These are phyloP conservation scores for Zaprionus vittiger DNA, from an alignment of 1,140 invertebrate genomes.

Conservation along the genomic window DNA sequence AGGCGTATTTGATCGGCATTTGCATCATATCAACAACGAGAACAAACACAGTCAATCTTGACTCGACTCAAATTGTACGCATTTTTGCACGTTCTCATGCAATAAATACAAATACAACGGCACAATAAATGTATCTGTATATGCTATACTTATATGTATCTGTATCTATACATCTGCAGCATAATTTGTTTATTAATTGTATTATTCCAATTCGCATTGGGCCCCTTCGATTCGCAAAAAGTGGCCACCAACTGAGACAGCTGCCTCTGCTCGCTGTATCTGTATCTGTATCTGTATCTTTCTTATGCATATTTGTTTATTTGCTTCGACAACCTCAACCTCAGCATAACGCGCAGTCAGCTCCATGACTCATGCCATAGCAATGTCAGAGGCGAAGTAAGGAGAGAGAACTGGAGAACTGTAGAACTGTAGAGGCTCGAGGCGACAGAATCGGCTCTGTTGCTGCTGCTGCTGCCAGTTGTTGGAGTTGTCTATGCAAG, in stretches of 20 bases:
- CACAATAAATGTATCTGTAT: neutral
- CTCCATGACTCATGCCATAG: constrained; percentile 36
- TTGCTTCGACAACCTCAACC: constrained; percentile 39
- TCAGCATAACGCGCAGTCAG: constrained; percentile 9
- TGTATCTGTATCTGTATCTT: constrained; percentile 19
- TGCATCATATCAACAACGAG: constrained; percentile 19
- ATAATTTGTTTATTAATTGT: constrained; percentile 77
- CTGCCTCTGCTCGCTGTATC: constrained; percentile 25
- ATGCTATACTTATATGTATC: neutral
- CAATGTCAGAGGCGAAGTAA: constrained; percentile 26
- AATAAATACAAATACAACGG: constrained; percentile 16
- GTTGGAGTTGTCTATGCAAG: neutral
- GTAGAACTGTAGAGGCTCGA: neutral
- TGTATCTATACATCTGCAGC: constrained; percentile 29
- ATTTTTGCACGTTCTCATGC: constrained; percentile 43
- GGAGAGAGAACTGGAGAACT: neutral
- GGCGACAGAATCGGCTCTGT: neutral
- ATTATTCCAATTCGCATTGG: constrained; percentile 35
- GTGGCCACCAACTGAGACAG: constrained; percentile 61
- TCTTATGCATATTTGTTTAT: constrained; percentile 12
- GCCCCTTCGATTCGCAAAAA: constrained; percentile 25
- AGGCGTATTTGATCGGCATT: constrained; percentile 1
- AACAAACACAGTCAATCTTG: constrained; percentile 40
- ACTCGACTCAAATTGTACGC: constrained; percentile 48
- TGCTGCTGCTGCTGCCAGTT: constrained; percentile 20